Evolutionary conservation across 2,797 vertebrate genomes (phyloP).

Genomic region (Cottoperca gobio): DNA sequence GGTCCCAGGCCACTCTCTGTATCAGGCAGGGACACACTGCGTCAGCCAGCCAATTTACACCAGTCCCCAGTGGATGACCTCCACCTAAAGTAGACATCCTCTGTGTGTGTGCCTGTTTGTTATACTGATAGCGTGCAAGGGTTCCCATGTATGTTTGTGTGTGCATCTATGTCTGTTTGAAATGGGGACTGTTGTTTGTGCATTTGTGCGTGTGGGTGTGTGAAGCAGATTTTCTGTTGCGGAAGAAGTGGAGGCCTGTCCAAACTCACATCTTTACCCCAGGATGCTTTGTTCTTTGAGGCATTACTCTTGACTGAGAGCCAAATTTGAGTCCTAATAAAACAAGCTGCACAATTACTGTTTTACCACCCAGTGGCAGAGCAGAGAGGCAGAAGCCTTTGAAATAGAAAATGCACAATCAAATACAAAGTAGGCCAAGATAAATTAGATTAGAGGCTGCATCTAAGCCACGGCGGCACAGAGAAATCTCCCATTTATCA

Average conservation of each 20-base stretch:
- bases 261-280: slow-evolving; percentile 72
- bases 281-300: slow-evolving; percentile 62
- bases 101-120: slow-evolving; percentile 21
- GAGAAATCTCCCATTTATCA: slow-evolving; percentile 82
- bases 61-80: slow-evolving; percentile 72
- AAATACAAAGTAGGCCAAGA: slow-evolving; percentile 83
- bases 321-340: slow-evolving; percentile 76
- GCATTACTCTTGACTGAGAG: slow-evolving; percentile 76
- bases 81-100: slow-evolving; percentile 57
- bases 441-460: slow-evolving; percentile 82
- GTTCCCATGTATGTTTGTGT: slow-evolving; percentile 46
- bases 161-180: slow-evolving; percentile 19
- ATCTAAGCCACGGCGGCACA: slow-evolving; percentile 75
- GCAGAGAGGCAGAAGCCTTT: slow-evolving; percentile 61
- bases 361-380: slow-evolving; percentile 70
- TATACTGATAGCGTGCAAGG: slow-evolving; percentile 38
- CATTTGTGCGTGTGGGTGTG: slow-evolving; percentile 31
- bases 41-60: slow-evolving; percentile 80
- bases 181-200: slow-evolving; percentile 21
- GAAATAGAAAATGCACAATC: slow-evolving; percentile 77
- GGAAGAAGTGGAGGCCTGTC: slow-evolving; percentile 60
- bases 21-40: slow-evolving; percentile 69
- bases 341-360: slow-evolving; percentile 75
- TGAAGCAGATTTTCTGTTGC: slow-evolving; percentile 35
- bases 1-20: slow-evolving; percentile 66